These are phyloP conservation scores for Drosophila phalerata DNA, from an alignment of 2,888 invertebrate species.

Conservation along the genomic window DNA sequence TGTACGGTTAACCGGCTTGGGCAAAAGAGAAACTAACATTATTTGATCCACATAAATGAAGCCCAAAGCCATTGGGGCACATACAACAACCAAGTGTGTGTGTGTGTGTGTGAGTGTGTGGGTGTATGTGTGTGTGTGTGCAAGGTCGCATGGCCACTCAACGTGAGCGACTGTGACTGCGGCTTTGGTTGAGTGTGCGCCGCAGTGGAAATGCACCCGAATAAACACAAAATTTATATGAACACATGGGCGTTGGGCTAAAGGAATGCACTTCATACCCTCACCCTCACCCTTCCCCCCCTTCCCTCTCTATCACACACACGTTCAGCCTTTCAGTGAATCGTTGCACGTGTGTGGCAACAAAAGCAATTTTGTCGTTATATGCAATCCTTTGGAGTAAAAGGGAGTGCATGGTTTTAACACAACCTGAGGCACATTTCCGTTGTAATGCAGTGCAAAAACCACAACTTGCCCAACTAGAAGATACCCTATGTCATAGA, in stretches of 20 bases:
- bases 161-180: slow-evolving; percentile 42
- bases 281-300: background rate
- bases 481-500: no score
- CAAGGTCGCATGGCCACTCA: slow-evolving; percentile 66
- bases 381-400: slow-evolving; percentile 63
- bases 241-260: slow-evolving; percentile 51
- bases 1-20: slow-evolving; percentile 55
- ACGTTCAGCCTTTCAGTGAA: slow-evolving; percentile 13
- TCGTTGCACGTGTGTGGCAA: slow-evolving; percentile 51
- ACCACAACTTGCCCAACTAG: background rate
- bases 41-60: slow-evolving; percentile 71
- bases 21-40: slow-evolving; percentile 60
- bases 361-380: slow-evolving; percentile 75
- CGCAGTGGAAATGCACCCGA: slow-evolving; percentile 78
- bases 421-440: slow-evolving; percentile 31
- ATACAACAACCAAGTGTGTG: slow-evolving; percentile 31
- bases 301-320: background rate
- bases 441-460: slow-evolving; percentile 29
- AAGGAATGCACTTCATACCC: slow-evolving; percentile 22
- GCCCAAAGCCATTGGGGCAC: slow-evolving; percentile 63
- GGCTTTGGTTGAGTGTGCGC: slow-evolving; percentile 65
- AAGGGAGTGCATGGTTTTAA: slow-evolving; percentile 42
- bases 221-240: slow-evolving; percentile 79
- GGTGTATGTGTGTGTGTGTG: slow-evolving; percentile 20
- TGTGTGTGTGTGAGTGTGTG: slow-evolving; percentile 20